Evolutionary conservation across 1,140 invertebrate species (phyloP).

Genomic region (Phenacoccus solenopsis): DNA sequence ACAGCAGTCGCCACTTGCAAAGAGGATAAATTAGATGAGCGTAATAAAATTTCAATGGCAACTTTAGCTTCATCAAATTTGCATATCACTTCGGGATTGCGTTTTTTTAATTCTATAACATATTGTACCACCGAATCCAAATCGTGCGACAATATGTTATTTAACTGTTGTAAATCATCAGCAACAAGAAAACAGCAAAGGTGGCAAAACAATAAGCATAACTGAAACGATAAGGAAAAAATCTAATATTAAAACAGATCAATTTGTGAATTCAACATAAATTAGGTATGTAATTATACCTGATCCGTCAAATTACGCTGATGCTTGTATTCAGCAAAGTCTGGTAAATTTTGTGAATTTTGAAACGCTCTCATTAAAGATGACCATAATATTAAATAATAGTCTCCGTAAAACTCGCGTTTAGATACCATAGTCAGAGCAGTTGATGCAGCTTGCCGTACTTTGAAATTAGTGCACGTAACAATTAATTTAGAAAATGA

Average conservation of each 20-base stretch:
- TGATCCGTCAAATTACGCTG: slow-evolving; percentile 59
- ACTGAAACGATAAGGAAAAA: background rate
- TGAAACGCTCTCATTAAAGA: slow-evolving; percentile 54
- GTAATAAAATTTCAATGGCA: too few species aligned
- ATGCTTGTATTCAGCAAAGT: slow-evolving; percentile 67
- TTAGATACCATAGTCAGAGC: slow-evolving; percentile 48
- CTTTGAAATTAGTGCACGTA: slow-evolving; percentile 49
- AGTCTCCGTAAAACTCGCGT: slow-evolving; percentile 45
- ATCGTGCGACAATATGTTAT: too few species aligned
- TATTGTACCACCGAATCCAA: background rate
- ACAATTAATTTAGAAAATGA: slow-evolving; percentile 36
- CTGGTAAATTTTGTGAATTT: slow-evolving; percentile 56
- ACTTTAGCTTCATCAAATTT: too few species aligned
- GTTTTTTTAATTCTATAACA: background rate
- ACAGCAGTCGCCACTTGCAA: too few species aligned
- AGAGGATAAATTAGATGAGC: too few species aligned
- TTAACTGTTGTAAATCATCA: background rate
- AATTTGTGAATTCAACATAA: too few species aligned
- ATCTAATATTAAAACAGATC: too few species aligned
- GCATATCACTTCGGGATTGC: background rate
- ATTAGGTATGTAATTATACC: background rate
- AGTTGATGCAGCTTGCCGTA: slow-evolving; percentile 67
- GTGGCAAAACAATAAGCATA: background rate
- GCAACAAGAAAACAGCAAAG: background rate
- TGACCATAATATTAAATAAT: slow-evolving; percentile 50